A percentile compares a stretch with the other conserved stretches of the same genome.
These are phyloP conservation scores for Choristoneura fumiferana DNA, from an alignment of 1,140 invertebrate species.

Conservation along the genomic window DNA sequence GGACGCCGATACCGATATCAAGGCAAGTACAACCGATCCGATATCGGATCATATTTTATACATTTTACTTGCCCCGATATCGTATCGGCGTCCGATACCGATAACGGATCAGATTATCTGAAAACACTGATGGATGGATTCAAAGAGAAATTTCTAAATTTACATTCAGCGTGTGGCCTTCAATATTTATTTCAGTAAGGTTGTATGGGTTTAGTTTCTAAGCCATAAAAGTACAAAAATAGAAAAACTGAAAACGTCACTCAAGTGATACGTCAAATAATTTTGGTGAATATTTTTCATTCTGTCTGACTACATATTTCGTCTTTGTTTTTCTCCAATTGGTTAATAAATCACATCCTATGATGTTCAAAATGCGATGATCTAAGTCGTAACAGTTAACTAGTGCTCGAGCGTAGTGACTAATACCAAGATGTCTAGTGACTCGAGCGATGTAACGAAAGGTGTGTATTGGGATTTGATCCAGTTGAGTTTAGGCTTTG, in stretches of 20 bases:
- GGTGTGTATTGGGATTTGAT: constrained; percentile 53
- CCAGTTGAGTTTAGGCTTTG: constrained; percentile 24
- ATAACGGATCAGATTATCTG: no score
- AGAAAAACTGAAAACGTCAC: constrained; percentile 13
- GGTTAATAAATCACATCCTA: constrained; percentile 21
- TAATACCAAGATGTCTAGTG: constrained; percentile 47
- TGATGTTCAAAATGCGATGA: constrained; percentile 31
- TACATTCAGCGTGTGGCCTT: no score
- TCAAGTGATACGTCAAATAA: constrained; percentile 8
- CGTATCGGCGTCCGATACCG: no score
- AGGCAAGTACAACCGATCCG: no score
- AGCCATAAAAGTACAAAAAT: not conserved
- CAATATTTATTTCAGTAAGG: no score
- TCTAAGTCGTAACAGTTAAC: constrained; percentile 20
- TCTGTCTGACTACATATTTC: not conserved
- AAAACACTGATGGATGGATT: no score
- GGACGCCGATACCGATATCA: no score
- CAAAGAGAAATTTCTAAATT: no score
- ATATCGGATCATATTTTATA: no score
- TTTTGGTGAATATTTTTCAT: constrained; percentile 10
- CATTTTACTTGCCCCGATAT: no score
- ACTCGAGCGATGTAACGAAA: constrained; percentile 42
- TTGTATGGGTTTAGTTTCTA: no score
- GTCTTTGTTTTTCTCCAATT: constrained; percentile 5
- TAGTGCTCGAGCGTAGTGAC: constrained; percentile 33